Conservation (phyloP, 2,888 invertebrate genomes). For the Apamea sordens region DNA sequence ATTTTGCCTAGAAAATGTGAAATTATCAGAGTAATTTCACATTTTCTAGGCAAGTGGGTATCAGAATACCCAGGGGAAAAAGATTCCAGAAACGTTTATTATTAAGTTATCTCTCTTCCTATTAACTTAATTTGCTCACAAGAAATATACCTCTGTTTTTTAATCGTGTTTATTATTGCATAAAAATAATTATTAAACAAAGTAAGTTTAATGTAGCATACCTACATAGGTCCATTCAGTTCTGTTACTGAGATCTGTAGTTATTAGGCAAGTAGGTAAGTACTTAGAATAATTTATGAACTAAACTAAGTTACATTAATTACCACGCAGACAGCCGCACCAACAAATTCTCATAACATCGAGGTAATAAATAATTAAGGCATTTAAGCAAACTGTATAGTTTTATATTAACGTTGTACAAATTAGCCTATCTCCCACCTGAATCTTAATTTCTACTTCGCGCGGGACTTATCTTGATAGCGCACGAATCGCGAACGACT, state of each 20-base stretch:
- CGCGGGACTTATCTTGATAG: slow-evolving; percentile 63
- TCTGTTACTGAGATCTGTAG: slow-evolving; percentile 6
- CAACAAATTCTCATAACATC: slow-evolving; percentile 33
- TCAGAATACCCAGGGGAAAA: neutral
- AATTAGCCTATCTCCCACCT: slow-evolving; percentile 63
- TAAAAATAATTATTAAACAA: neutral
- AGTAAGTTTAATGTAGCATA: neutral
- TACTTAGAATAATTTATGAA: slow-evolving; percentile 21
- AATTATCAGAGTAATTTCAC: no score
- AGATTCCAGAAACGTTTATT: slow-evolving; percentile 21
- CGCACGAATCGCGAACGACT: slow-evolving; percentile 51
- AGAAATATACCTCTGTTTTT: neutral
- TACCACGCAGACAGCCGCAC: slow-evolving; percentile 25
- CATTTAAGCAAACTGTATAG: slow-evolving; percentile 58
- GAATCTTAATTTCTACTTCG: slow-evolving; percentile 67
- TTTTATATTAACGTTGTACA: slow-evolving; percentile 61
- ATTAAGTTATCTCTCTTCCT: slow-evolving; percentile 21
- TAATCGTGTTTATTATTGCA: neutral
- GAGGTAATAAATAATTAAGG: slow-evolving; percentile 59
- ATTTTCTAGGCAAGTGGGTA: no score
- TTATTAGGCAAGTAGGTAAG: neutral
- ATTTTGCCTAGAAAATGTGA: slow-evolving; percentile 36
- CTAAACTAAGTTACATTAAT: slow-evolving; percentile 18
- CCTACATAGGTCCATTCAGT: neutral
- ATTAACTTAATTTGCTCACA: slow-evolving; percentile 7